These are phyloP conservation scores for Geophilus truncorum DNA, from an alignment of 2,888 invertebrate species.

Conservation along the genomic window DNA sequence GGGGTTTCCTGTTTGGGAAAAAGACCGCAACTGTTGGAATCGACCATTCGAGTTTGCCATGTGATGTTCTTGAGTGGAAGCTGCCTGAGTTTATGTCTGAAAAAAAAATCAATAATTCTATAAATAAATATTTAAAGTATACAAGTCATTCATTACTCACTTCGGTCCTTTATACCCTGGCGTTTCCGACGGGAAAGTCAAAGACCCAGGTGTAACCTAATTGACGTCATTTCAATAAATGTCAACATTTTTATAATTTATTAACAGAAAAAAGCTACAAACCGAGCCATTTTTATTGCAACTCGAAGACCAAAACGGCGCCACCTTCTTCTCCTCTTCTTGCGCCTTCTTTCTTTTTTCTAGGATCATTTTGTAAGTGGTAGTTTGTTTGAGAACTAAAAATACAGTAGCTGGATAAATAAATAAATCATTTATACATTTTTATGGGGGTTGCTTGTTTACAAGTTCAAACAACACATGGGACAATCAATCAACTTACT, in stretches of 20 bases:
- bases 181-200: not conserved
- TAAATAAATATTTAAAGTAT: too few relatives aligned
- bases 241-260: not conserved
- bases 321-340: not conserved
- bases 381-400: constrained; percentile 28
- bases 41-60: not conserved
- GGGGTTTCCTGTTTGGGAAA: not conserved
- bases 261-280: not conserved
- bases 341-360: not conserved
- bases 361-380: constrained; percentile 31
- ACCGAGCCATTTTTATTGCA: not conserved
- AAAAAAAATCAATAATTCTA: not conserved
- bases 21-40: constrained; percentile 6
- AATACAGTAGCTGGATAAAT: constrained; percentile 1
- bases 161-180: not conserved
- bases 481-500: not conserved
- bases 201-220: not conserved
- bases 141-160: not conserved
- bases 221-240: not conserved
- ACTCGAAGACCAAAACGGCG: not conserved
- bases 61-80: not conserved
- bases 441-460: not conserved
- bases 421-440: not conserved
- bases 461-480: not conserved
- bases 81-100: not conserved